Evolutionary conservation across 2,797 vertebrate species (phyloP).

Genomic region (Cirrhinus molitorella): DNA sequence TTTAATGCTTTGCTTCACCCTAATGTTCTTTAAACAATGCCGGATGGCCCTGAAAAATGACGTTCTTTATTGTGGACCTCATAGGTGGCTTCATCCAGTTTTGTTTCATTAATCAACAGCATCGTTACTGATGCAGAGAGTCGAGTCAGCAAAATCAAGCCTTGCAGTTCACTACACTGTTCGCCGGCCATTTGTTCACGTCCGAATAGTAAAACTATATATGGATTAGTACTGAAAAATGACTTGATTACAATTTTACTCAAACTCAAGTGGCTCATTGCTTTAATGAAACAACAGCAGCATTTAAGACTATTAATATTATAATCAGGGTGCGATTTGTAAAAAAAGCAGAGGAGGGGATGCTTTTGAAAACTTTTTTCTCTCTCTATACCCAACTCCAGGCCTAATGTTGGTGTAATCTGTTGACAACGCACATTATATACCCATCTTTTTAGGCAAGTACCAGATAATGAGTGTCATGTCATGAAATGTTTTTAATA

Average conservation of each 20-base stretch:
- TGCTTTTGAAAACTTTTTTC: too few relatives aligned
- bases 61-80: slow-evolving; percentile 74
- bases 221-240: neutral
- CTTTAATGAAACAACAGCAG: neutral
- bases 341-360: too few relatives aligned
- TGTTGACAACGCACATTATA: too few relatives aligned
- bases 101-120: slow-evolving; percentile 79
- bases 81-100: slow-evolving; percentile 72
- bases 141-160: slow-evolving; percentile 74
- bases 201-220: slow-evolving; percentile 28
- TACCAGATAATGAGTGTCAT: too few relatives aligned
- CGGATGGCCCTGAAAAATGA: slow-evolving; percentile 62
- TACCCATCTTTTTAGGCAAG: too few relatives aligned
- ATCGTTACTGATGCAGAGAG: slow-evolving; percentile 76
- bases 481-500: too few relatives aligned
- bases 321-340: too few relatives aligned
- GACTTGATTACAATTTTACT: neutral
- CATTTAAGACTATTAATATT: neutral
- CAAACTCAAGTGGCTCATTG: neutral
- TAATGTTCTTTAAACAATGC: slow-evolving; percentile 53
- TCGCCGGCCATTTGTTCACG: slow-evolving; percentile 60
- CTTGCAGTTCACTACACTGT: slow-evolving; percentile 66
- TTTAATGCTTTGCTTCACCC: slow-evolving; percentile 60
- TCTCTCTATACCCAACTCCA: too few relatives aligned
- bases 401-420: too few relatives aligned